Percentiles rank a stretch among this genome's conserved stretches.
Evolutionary conservation across 2,888 invertebrate species (phyloP).

Genomic region (Amitus sp.): DNA sequence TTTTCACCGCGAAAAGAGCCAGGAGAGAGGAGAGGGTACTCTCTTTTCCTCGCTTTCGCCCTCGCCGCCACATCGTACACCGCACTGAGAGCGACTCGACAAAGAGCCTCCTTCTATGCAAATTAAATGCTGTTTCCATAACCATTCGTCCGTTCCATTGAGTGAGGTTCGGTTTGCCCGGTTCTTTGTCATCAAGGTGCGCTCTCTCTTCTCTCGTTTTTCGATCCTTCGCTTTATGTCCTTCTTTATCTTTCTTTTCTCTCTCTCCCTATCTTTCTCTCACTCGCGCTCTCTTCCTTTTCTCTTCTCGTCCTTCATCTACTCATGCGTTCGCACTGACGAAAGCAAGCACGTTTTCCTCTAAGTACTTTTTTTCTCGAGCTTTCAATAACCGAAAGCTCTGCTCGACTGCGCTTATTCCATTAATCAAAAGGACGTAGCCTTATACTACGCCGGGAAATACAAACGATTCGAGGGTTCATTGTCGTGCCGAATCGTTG

Average conservation of each 20-base stretch:
- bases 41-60: constrained; percentile 37
- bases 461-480: constrained; percentile 43
- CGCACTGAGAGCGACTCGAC: constrained; percentile 50
- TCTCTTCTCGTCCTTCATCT: constrained; percentile 33
- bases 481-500: too few species aligned
- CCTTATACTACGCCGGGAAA: constrained; percentile 40
- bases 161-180: constrained; percentile 60
- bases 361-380: constrained; percentile 28
- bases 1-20: constrained; percentile 55
- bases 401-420: constrained; percentile 42
- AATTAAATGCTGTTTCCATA: constrained; percentile 67
- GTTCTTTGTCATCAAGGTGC: constrained; percentile 64
- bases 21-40: constrained; percentile 36
- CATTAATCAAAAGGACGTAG: constrained; percentile 62
- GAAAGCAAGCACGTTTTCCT: constrained; percentile 41
- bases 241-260: too few species aligned
- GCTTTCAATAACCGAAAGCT: constrained; percentile 60
- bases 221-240: neutral
- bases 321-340: constrained; percentile 14
- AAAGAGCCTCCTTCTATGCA: constrained; percentile 66
- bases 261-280: constrained; percentile 28
- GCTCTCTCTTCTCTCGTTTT: constrained; percentile 39
- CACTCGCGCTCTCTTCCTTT: constrained; percentile 9
- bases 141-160: constrained; percentile 66
- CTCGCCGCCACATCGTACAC: constrained; percentile 17